Percentiles rank a stretch among this genome's conserved stretches.
Conservation (phyloP, 2,888 invertebrate species). For the Atethmia centrago region DNA sequence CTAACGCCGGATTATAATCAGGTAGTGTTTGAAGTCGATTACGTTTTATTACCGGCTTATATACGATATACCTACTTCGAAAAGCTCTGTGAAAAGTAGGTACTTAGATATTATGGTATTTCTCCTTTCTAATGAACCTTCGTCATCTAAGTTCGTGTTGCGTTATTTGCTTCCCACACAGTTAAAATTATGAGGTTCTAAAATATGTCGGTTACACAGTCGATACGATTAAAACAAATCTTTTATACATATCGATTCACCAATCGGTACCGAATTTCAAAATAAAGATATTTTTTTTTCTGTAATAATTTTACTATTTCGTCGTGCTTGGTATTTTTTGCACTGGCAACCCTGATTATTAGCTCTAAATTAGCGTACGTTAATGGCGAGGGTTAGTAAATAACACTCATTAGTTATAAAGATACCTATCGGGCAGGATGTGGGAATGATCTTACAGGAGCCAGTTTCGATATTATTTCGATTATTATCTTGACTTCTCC, state of each 20-base stretch:
- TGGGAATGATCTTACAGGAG: constrained; percentile 61
- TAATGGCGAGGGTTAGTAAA: constrained; percentile 70
- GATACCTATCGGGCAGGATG: constrained; percentile 68
- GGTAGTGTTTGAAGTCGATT: constrained; percentile 27
- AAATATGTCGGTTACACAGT: constrained; percentile 3
- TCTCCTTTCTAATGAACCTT: constrained; percentile 11
- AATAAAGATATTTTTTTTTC: neutral
- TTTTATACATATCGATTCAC: neutral
- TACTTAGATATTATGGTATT: neutral
- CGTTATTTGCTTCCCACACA: constrained; percentile 28
- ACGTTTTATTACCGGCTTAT: neutral
- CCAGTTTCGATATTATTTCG: constrained; percentile 53
- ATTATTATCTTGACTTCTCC: constrained; percentile 47
- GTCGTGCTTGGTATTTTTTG: neutral
- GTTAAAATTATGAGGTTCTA: constrained; percentile 4
- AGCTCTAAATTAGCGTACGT: constrained; percentile 45
- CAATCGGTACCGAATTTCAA: neutral
- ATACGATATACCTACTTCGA: neutral
- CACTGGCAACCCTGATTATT: constrained; percentile 49
- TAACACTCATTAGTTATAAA: constrained; percentile 78
- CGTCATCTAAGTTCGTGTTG: constrained; percentile 6
- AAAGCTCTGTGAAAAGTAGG: neutral
- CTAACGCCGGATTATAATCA: constrained; percentile 55
- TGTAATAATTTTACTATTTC: neutral
- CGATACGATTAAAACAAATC: neutral